phyloP scores from a whole-genome alignment of 2,113 vertebrate species.

The Smithornis capensis region DNA sequence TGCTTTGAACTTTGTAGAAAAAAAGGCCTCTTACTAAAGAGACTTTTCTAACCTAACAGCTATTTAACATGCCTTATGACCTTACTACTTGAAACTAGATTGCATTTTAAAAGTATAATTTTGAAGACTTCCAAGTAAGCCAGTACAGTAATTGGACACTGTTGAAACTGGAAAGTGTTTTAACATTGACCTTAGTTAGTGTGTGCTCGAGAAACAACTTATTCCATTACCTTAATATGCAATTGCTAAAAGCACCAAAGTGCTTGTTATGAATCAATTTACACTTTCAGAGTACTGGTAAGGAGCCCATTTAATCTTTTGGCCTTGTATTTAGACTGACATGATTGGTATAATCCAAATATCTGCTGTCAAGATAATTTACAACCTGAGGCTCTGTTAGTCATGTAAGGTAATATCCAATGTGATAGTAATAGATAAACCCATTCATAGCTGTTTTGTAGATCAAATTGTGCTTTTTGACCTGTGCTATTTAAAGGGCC shows the following conservation, averaged over 20 bases:
- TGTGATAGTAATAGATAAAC: neutral
- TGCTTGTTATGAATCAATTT: neutral
- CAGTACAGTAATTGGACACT: neutral
- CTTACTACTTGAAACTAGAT: neutral
- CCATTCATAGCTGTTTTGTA: neutral
- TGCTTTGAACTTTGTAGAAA: conserved; percentile 2
- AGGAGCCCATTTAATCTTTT: neutral
- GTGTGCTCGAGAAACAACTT: neutral
- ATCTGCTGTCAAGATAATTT: neutral
- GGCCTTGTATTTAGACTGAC: neutral
- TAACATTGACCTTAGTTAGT: neutral
- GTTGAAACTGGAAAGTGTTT: neutral
- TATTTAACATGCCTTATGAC: neutral
- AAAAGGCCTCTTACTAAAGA: neutral
- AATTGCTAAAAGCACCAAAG: neutral
- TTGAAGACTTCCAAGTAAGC: conserved; percentile 8
- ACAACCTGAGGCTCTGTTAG: neutral
- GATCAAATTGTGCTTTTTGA: neutral
- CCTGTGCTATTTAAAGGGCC: neutral
- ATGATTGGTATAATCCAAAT: neutral
- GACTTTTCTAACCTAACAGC: neutral
- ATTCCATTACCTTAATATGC: neutral
- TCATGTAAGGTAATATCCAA: neutral
- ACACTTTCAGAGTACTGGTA: neutral
- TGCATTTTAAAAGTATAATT: neutral